Conservation (phyloP, 2,888 invertebrate genomes). For the Gastrophysa polygoni region DNA sequence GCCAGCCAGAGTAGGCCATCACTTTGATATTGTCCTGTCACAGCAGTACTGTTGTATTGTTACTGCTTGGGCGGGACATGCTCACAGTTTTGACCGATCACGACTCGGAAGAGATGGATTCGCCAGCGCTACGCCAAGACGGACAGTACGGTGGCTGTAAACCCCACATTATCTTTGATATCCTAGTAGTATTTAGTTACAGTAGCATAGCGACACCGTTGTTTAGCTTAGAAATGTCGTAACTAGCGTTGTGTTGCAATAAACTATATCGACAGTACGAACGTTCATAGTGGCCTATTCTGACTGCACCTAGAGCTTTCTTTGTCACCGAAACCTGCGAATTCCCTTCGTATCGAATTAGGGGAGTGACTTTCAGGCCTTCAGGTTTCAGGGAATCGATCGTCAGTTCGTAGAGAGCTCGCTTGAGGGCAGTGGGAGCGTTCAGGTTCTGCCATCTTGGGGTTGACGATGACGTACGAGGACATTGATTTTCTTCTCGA, state of each 20-base stretch:
- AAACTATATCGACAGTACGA: no score
- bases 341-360: no score
- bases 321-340: no score
- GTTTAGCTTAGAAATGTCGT: no score
- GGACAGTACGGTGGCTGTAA: conserved; percentile 17
- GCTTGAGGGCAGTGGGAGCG: conserved; percentile 19
- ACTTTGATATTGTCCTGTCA: conserved; percentile 98
- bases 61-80: conserved; percentile 96
- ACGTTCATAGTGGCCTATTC: no score
- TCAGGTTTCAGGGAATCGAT: conserved; percentile 23
- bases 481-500: conserved; percentile 31
- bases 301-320: no score
- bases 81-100: conserved; percentile 61
- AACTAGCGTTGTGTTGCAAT: no score
- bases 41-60: conserved; percentile 84
- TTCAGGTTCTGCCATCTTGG: conserved; percentile 33
- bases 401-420: conserved; percentile 6
- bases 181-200: conserved; percentile 15
- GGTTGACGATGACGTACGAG: conserved; percentile 24
- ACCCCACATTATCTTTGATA: conserved; percentile 4
- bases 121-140: not conserved
- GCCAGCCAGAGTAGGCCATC: conserved; percentile 43
- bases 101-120: not conserved
- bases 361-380: conserved; percentile 15
- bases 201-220: no score